Evolutionary conservation across 2,797 vertebrate genomes (phyloP), one percentile per base, ranked within the genome.

Genomic region (Poliocrania exsul): DNA sequence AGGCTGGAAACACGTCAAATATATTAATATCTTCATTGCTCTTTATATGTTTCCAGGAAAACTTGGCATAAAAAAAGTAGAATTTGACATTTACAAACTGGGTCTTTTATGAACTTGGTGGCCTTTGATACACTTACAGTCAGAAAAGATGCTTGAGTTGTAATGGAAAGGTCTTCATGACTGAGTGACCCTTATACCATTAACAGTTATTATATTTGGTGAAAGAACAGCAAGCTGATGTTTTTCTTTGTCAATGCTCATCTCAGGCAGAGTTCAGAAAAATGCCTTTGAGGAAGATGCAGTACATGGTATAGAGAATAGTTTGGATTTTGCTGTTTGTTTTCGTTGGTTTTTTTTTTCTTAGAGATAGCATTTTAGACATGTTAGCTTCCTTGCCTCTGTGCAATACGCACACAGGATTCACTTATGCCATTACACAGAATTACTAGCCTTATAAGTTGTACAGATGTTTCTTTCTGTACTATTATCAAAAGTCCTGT

Each of bases 21-120:
- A 5, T 42, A 64, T 67, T 62, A 73, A 24, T 58, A 66, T 33
- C 69, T 81, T 89, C 42, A 49, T 58, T 75, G 49, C 6, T 81
- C 38, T 93, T 91, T 54, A 56, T 51, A 58, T 5, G 8, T 56
- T 96, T 93, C 70, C 44, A 58, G 85, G 77, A 95, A 95, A 78
- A 31, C 24, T 42, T 80, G 51, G 46, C 74, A 90, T 79, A 78
- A 71, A 88, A 88, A 88, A 65, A 77, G 17, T 42, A 60, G 74
- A 90, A 90, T 56, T 47, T 88, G 88, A 75, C 58, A 86, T 73
- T 92, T 93, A 47, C 12, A 71, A 85, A 92, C 88, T 26, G 23
- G 10, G 19, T 72, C 19, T 44, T 95, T 69, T 67, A 81, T 73
- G 73, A 75, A 90, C 33, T 66, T 62, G 37, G 12, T 77, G 72